Conservation (phyloP, 2,113 vertebrate species). For the Carettochelys insculpta region DNA sequence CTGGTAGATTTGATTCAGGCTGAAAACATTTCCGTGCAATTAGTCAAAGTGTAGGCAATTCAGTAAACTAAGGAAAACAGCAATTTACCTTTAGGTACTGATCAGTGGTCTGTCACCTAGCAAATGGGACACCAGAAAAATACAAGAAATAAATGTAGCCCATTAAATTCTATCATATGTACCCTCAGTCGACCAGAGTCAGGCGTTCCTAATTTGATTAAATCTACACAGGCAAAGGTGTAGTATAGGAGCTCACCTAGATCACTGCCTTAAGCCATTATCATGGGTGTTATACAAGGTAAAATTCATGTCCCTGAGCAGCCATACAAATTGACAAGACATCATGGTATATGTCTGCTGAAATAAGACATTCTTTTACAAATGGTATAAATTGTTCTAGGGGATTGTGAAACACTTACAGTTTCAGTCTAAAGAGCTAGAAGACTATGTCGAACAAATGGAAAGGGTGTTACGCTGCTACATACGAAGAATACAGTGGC, state of each 20-base stretch:
- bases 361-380: not conserved
- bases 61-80: not conserved
- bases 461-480: conserved; percentile 73
- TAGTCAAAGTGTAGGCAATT: not conserved
- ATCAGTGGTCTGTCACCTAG: not conserved
- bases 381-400: conserved; percentile 65
- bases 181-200: not conserved
- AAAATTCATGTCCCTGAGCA: accelerated
- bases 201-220: not conserved
- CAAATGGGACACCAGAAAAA: not conserved
- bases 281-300: not conserved
- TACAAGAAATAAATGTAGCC: not conserved
- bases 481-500: conserved; percentile 79
- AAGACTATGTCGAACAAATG: conserved; percentile 66
- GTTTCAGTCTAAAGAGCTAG: conserved; percentile 76
- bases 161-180: not conserved
- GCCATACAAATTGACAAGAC: not conserved
- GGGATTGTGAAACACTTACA: conserved; percentile 80
- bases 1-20: not conserved
- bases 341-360: not conserved
- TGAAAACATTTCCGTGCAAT: not conserved
- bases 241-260: not conserved
- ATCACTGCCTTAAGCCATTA: not conserved
- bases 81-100: not conserved
- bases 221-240: not conserved